These are phyloP conservation scores for Alloplasta piceator DNA, from an alignment of 2,888 invertebrate species.

Conservation along the genomic window DNA sequence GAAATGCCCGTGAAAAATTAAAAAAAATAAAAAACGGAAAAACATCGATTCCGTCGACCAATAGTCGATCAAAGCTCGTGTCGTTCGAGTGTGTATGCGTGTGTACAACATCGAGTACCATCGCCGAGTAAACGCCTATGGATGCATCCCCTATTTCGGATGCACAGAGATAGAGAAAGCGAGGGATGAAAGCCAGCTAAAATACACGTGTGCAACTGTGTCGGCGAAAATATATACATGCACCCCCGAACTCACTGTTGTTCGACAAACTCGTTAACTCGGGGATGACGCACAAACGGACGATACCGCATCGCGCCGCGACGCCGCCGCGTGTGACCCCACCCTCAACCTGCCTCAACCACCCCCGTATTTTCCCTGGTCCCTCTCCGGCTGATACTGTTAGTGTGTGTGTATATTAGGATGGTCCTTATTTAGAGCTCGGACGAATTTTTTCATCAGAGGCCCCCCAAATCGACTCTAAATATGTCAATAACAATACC, in stretches of 20 bases:
- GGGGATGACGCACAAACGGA: conserved; percentile 55
- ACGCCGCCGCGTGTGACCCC: conserved; percentile 19
- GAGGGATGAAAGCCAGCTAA: neutral
- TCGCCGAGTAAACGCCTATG: neutral
- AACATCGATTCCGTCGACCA: too few relatives aligned
- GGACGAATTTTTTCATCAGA: too few relatives aligned
- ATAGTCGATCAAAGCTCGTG: neutral
- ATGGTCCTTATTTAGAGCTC: too few relatives aligned
- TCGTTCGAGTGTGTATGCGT: neutral
- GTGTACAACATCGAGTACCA: neutral
- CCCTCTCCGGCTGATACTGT: neutral
- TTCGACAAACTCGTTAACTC: conserved; percentile 66
- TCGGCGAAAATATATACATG: neutral
- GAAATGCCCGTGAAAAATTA: too few relatives aligned
- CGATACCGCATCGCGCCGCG: conserved; percentile 44
- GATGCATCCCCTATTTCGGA: too few relatives aligned
- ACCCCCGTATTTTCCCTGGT: neutral
- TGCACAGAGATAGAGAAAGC: too few relatives aligned
- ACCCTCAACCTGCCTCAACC: neutral
- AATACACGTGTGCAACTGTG: neutral
- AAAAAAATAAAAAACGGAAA: too few relatives aligned
- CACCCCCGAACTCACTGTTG: conserved; percentile 38
- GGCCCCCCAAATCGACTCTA: too few relatives aligned
- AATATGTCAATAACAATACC: too few relatives aligned
- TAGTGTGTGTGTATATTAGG: neutral